Conservation (phyloP, 1,140 invertebrate species). For the Tetranychus urticae region DNA sequence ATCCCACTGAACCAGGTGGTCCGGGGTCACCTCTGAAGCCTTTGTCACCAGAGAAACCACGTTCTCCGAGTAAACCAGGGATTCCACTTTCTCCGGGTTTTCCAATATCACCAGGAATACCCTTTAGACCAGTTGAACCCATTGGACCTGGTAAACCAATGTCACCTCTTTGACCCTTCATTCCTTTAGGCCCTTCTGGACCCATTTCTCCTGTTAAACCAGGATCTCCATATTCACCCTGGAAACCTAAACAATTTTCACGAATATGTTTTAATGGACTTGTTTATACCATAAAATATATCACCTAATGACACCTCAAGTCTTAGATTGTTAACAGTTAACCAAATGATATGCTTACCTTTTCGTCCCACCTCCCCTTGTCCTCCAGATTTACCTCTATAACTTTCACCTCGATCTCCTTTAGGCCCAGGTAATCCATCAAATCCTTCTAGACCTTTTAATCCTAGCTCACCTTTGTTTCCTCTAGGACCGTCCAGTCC, state of each 20-base stretch:
- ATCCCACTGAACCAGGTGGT: neutral
- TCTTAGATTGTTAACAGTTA: too few relatives aligned
- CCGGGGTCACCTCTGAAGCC: neutral
- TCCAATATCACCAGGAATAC: neutral
- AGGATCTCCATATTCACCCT: neutral
- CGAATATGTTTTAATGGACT: too few relatives aligned
- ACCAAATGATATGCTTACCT: neutral
- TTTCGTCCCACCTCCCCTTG: neutral
- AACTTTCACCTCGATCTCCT: slow-evolving; percentile 25
- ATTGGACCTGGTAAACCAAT: neutral
- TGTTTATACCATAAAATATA: too few relatives aligned
- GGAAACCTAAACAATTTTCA: too few relatives aligned
- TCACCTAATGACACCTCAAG: too few relatives aligned
- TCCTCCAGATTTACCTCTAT: neutral
- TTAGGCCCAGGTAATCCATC: neutral
- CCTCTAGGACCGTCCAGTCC: neutral
- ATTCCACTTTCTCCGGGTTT: neutral
- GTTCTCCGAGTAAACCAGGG: neutral
- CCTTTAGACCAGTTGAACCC: neutral
- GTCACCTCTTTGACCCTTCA: neutral
- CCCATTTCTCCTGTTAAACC: neutral
- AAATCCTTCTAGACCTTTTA: neutral
- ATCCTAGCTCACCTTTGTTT: neutral
- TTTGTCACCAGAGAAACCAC: neutral
- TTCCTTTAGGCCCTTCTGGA: neutral